These are phyloP conservation scores for Epistrophe grossulariae DNA, from an alignment of 2,888 invertebrate species.

Conservation along the genomic window DNA sequence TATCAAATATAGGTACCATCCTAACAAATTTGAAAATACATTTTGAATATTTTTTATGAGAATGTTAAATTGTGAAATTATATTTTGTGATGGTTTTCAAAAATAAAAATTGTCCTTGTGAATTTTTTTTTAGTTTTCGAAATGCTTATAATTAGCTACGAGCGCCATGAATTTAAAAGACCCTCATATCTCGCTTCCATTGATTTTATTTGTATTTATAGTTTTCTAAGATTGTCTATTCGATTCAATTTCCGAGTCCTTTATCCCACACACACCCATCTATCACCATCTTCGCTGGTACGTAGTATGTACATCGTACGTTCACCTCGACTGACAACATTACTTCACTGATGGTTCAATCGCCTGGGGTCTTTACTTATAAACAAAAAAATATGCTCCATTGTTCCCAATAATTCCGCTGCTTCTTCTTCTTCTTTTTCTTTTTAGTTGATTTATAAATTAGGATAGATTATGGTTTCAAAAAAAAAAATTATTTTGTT, in stretches of 20 bases:
- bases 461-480: background rate
- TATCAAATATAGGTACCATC: too few relatives aligned
- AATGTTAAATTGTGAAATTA: too few relatives aligned
- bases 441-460: background rate
- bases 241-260: background rate
- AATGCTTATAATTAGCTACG: too few relatives aligned
- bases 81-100: too few relatives aligned
- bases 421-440: background rate
- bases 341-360: slow-evolving; percentile 27
- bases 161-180: too few relatives aligned
- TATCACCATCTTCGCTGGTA: background rate
- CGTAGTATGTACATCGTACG: background rate
- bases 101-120: background rate
- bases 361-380: slow-evolving; percentile 36
- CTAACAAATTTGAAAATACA: too few relatives aligned
- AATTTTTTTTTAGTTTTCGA: too few relatives aligned
- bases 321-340: slow-evolving; percentile 16
- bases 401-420: slow-evolving; percentile 15
- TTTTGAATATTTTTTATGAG: too few relatives aligned
- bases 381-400: slow-evolving; percentile 14
- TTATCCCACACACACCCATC: background rate
- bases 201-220: background rate
- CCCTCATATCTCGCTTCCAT: too few relatives aligned
- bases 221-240: background rate
- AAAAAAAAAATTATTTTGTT: too few relatives aligned